A percentile compares a stretch with the other conserved stretches of the same genome.
These are phyloP conservation scores for Aphrocallistes beatrix DNA, from an alignment of 37 sponge, comb jelly and placozoan genomes.

Conservation along the genomic window DNA sequence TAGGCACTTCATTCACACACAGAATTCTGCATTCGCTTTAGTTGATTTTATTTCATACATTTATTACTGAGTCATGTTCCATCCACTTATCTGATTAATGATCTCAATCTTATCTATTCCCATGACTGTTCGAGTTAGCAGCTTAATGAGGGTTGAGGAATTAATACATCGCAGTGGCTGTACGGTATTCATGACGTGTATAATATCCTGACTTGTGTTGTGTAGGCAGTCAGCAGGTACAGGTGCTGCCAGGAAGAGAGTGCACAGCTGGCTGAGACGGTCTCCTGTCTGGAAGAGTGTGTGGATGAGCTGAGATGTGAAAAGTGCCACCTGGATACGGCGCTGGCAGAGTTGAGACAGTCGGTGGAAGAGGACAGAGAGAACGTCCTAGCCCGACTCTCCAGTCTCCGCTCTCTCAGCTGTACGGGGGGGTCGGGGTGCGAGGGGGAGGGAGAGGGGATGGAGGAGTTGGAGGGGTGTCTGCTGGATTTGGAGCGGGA, in stretches of 20 bases:
- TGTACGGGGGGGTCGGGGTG: neutral
- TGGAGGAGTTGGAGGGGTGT: slow-evolving; percentile 8
- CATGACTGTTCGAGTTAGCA: no score
- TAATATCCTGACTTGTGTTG: no score
- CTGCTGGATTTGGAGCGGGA: neutral
- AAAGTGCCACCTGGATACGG: neutral
- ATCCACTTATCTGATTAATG: no score
- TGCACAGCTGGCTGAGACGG: neutral
- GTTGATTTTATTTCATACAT: no score
- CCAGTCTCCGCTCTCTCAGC: neutral
- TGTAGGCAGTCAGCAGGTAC: no score
- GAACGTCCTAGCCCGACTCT: neutral
- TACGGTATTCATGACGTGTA: no score
- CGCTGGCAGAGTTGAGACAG: neutral
- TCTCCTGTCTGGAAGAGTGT: neutral
- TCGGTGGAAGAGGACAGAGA: neutral
- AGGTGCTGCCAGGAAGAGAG: slow-evolving; percentile 7
- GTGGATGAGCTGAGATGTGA: neutral
- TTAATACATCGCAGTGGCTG: no score
- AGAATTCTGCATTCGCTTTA: no score
- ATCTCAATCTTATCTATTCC: no score
- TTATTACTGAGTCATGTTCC: no score
- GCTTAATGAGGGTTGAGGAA: no score
- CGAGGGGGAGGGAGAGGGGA: neutral
- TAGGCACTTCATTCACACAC: no score